Evolutionary conservation across 2,113 vertebrate genomes (phyloP).

Genomic region (Sprattus sprattus): DNA sequence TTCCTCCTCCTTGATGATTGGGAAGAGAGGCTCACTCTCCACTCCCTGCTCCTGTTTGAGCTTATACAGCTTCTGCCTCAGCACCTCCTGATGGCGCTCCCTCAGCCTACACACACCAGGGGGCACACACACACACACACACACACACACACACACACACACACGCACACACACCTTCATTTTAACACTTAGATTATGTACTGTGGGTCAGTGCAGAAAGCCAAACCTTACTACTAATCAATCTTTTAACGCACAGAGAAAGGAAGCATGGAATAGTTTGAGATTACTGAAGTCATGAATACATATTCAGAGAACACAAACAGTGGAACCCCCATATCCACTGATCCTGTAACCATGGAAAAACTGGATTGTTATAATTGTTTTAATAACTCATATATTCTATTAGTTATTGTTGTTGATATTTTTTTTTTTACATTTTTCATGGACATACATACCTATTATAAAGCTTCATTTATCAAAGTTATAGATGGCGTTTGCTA

Average conservation of each 20-base stretch:
- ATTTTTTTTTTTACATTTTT: no score
- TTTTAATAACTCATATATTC: no score
- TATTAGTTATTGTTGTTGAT: no score
- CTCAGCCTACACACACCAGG: conserved; percentile 73
- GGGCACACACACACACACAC: background rate
- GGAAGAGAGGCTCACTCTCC: conserved; percentile 90
- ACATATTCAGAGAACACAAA: no score
- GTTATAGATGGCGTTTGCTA: no score
- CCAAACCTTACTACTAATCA: background rate
- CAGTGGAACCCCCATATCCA: no score
- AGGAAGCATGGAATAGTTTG: no score
- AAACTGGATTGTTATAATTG: no score
- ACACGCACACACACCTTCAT: background rate
- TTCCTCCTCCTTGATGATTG: conserved; percentile 85
- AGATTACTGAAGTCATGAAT: no score
- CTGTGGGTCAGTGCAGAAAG: background rate
- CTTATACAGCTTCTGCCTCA: conserved; percentile 96
- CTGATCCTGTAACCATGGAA: no score
- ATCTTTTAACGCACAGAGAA: background rate
- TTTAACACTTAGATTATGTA: background rate
- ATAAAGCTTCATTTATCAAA: no score
- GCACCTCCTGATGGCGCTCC: conserved; percentile 93
- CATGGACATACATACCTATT: no score
- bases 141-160: background rate
- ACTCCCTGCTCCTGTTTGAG: conserved; percentile 97